phyloP scores from a whole-genome alignment of 2,888 invertebrate species.

The Liodrosophila aerea region DNA sequence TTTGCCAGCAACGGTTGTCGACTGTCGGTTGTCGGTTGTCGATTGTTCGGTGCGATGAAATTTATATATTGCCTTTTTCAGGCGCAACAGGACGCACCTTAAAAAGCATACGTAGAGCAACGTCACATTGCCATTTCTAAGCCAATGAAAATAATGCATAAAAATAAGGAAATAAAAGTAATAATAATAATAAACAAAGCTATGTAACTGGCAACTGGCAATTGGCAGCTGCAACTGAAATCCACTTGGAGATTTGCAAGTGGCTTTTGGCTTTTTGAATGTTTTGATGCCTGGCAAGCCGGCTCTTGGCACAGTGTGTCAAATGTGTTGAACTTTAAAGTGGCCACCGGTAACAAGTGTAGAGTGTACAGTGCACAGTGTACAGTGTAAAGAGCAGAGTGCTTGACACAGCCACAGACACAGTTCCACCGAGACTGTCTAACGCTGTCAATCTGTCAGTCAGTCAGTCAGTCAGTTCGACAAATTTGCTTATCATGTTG shows the following conservation, averaged over 20 bases:
- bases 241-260: constrained; percentile 37
- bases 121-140: constrained; percentile 42
- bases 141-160: no score
- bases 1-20: constrained; percentile 53
- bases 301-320: constrained; percentile 67
- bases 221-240: constrained; percentile 23
- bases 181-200: constrained; percentile 2
- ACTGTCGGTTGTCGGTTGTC: constrained; percentile 28
- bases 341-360: constrained; percentile 50
- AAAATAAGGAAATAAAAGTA: constrained; percentile 41
- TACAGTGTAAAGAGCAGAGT: constrained; percentile 5
- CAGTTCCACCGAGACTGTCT: constrained; percentile 28
- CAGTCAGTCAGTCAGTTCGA: constrained; percentile 34
- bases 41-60: constrained; percentile 25
- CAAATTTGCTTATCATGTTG: constrained; percentile 67
- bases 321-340: constrained; percentile 73
- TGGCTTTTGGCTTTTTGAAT: constrained; percentile 23
- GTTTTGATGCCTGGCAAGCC: constrained; percentile 48
- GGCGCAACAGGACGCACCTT: constrained; percentile 74
- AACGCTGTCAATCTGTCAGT: constrained; percentile 32
- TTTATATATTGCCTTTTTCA: constrained; percentile 55
- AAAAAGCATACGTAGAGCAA: constrained; percentile 32
- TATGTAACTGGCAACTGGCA: constrained; percentile 13
- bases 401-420: constrained; percentile 33
- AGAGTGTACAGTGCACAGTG: constrained; percentile 1